phyloP scores from a whole-genome alignment of 2,888 invertebrate genomes.

The Pyrrhosoma nymphula region DNA sequence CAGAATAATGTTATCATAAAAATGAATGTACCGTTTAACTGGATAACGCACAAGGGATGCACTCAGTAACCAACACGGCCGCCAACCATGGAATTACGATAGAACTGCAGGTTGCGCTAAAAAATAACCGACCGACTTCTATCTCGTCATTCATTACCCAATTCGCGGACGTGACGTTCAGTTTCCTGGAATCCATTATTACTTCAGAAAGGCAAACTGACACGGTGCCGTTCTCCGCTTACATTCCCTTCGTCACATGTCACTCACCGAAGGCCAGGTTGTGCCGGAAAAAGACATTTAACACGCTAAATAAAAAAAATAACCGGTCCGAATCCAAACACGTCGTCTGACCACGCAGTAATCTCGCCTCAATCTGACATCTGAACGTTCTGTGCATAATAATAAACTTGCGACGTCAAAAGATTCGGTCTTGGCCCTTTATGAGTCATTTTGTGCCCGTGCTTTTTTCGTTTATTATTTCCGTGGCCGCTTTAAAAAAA shows the following conservation, averaged over 20 bases:
- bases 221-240: background rate
- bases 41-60: too few relatives aligned
- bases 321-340: background rate
- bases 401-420: background rate
- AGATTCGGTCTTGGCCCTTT: background rate
- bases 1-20: too few relatives aligned
- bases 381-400: background rate
- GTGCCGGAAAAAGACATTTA: background rate
- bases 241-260: background rate
- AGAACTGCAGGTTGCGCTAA: too few relatives aligned
- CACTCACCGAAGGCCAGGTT: background rate
- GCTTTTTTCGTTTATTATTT: background rate
- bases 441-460: background rate
- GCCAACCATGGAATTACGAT: too few relatives aligned
- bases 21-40: too few relatives aligned
- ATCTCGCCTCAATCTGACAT: background rate
- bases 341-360: too few relatives aligned
- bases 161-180: too few relatives aligned
- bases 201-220: too few relatives aligned
- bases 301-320: background rate
- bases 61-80: too few relatives aligned
- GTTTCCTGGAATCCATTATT: too few relatives aligned
- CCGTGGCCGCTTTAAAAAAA: background rate
- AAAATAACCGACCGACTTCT: too few relatives aligned
- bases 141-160: too few relatives aligned